phyloP scores from a whole-genome alignment of 2,888 invertebrate species.

The Drosophila heteroneura region DNA sequence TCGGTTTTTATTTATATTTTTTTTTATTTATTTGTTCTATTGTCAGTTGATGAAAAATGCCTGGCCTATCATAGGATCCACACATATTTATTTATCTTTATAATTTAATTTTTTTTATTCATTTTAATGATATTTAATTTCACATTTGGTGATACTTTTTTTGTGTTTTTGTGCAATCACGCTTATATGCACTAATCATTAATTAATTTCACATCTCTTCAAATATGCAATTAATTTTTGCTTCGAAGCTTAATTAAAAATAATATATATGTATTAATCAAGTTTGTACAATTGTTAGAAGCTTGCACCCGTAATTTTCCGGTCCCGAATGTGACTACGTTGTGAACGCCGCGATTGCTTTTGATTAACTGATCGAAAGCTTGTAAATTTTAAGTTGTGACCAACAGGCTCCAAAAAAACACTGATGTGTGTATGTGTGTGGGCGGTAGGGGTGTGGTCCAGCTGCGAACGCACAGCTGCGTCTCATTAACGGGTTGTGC shows the following conservation, averaged over 20 bases:
- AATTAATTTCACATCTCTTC: conserved; percentile 73
- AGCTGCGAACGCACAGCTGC: conserved; percentile 42
- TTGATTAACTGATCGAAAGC: conserved; percentile 83
- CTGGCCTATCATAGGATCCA: conserved; percentile 66
- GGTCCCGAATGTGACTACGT: conserved; percentile 12
- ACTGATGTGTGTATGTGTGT: conserved; percentile 14
- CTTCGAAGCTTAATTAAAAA: conserved; percentile 59
- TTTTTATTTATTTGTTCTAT: conserved; percentile 19
- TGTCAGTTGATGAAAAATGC: conserved; percentile 75
- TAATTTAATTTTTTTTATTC: conserved; percentile 51
- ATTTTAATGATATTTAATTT: conserved; percentile 75
- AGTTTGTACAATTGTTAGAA: conserved; percentile 37
- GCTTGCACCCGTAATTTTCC: conserved; percentile 26
- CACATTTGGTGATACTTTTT: conserved; percentile 49
- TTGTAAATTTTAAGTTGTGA: conserved; percentile 15
- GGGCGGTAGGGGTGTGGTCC: conserved; percentile 37
- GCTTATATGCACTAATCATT: conserved; percentile 76
- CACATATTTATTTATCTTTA: conserved; percentile 21
- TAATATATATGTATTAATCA: conserved; percentile 30
- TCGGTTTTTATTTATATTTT: conserved; percentile 1
- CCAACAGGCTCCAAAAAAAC: conserved; percentile 6
- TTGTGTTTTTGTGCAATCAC: conserved; percentile 23
- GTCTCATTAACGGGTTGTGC: conserved; percentile 47
- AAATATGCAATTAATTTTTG: conserved; percentile 76
- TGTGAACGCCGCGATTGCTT: conserved; percentile 72